Conservation (phyloP, 2,888 invertebrate genomes). For the Drosophila atroscutellata region DNA sequence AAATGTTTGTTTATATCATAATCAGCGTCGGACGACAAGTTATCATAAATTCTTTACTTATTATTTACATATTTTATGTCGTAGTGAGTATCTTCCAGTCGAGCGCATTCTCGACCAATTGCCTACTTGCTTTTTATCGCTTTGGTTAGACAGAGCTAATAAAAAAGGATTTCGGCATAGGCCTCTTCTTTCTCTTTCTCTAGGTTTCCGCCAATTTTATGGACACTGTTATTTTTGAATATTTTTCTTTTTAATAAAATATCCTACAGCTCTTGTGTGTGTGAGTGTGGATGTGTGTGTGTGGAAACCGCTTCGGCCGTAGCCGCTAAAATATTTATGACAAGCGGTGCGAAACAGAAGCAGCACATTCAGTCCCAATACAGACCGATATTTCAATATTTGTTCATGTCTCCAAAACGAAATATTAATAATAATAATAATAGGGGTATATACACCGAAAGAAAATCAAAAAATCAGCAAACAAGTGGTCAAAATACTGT, state of each 20-base stretch:
- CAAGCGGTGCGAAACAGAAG: constrained; percentile 56
- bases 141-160: constrained; percentile 60
- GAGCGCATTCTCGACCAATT: not conserved
- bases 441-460: constrained; percentile 5
- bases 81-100: not conserved
- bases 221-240: constrained; percentile 62
- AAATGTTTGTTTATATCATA: not conserved
- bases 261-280: constrained; percentile 9
- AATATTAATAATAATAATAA: constrained; percentile 33
- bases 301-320: constrained; percentile 36
- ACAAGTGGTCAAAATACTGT: not conserved
- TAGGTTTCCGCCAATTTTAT: constrained; percentile 73
- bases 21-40: not conserved
- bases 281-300: constrained; percentile 8
- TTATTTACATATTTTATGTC: not conserved
- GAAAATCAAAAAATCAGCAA: not conserved
- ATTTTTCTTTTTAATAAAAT: constrained; percentile 42
- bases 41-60: not conserved
- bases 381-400: constrained; percentile 73
- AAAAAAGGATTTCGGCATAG: constrained; percentile 71
- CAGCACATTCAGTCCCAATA: not conserved
- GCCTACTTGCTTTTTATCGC: constrained; percentile 34
- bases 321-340: constrained; percentile 76
- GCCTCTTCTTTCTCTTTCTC: constrained; percentile 24
- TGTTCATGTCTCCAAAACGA: constrained; percentile 37